Conservation (phyloP, 2,113 vertebrate species). For the Nesoenas mayeri region DNA sequence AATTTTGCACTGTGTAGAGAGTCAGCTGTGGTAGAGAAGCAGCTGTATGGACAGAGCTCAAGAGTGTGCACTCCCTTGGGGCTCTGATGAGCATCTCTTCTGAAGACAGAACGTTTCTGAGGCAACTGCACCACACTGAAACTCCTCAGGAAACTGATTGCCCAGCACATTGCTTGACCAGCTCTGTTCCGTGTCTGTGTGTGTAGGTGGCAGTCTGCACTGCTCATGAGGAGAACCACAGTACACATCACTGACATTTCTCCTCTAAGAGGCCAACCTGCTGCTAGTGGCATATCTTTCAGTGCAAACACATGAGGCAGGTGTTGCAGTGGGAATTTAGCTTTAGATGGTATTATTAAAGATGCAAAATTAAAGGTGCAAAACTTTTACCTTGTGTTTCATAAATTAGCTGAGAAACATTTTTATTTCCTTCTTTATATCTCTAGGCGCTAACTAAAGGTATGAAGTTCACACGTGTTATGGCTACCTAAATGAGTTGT, state of each 20-base stretch:
- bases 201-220: neutral
- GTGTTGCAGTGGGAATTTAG: neutral
- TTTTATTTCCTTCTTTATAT: neutral
- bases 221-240: rapidly evolving
- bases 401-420: neutral
- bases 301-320: neutral
- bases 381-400: neutral
- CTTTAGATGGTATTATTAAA: neutral
- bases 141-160: neutral
- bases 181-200: neutral
- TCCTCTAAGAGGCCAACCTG: neutral
- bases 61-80: neutral
- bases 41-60: neutral
- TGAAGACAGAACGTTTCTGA: neutral
- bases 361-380: neutral
- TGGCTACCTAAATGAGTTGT: neutral
- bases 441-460: neutral
- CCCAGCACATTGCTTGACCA: neutral
- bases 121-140: neutral
- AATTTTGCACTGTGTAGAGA: neutral
- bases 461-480: neutral
- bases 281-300: neutral
- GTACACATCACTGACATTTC: neutral
- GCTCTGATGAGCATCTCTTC: neutral
- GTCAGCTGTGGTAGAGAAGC: neutral